Conservation (phyloP, 2,888 invertebrate species). For the Rhamnusium bicolor region DNA sequence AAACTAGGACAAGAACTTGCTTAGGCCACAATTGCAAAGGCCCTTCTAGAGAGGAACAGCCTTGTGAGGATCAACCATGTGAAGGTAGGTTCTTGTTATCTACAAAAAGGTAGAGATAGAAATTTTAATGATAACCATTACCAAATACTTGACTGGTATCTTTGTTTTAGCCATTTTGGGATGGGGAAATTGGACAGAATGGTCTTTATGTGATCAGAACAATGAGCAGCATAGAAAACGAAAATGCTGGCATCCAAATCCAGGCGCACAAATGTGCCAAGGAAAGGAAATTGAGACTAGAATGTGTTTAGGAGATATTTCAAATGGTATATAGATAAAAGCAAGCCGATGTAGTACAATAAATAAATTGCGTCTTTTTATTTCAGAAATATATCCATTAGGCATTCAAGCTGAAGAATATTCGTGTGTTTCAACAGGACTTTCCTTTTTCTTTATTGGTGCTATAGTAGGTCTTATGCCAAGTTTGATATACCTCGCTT, state of each 20-base stretch:
- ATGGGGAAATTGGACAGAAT: conserved; percentile 85
- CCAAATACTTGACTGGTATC: conserved; percentile 4
- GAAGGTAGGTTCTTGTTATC: conserved; percentile 72
- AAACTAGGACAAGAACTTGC: conserved; percentile 81
- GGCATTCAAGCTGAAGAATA: conserved; percentile 45
- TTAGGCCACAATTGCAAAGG: conserved; percentile 70
- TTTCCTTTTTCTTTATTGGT: conserved; percentile 60
- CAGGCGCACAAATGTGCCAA: conserved; percentile 77
- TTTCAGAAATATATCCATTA: conserved; percentile 48
- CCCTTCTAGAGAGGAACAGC: conserved; percentile 77
- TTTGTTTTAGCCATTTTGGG: conserved; percentile 70
- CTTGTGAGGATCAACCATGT: conserved; percentile 82
- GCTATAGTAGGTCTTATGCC: conserved; percentile 59
- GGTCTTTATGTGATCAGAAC: conserved; percentile 78
- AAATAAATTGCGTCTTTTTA: conserved; percentile 1
- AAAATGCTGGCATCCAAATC: conserved; percentile 75
- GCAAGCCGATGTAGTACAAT: not conserved
- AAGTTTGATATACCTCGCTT: conserved; percentile 60
- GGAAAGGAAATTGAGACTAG: conserved; percentile 81
- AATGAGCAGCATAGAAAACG: conserved; percentile 81
- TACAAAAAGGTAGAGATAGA: not conserved
- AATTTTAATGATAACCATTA: conserved; percentile 55
- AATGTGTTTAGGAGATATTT: conserved; percentile 72
- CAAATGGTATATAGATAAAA: conserved; percentile 51
- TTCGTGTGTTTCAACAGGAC: conserved; percentile 51